Base-by-base conservation (phyloP, 2,888 invertebrate species). In the Proisotoma minuta region DNA sequence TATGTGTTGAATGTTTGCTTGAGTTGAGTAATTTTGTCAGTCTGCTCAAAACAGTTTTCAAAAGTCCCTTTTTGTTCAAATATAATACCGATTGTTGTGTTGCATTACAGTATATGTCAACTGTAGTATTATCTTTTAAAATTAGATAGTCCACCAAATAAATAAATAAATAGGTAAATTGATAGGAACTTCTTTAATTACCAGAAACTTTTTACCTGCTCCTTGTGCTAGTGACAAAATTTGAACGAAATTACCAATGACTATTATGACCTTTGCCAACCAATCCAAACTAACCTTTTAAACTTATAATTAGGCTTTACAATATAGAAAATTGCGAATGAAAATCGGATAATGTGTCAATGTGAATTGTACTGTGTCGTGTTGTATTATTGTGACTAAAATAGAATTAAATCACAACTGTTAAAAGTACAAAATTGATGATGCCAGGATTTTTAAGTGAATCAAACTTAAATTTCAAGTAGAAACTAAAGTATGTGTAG, bases 351-450 rank as follows among this genome's bases (percentile, higher is more conserved):
- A n/a, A n/a, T n/a, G n/a, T n/a, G n/a, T n/a, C n/a, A n/a, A n/a
- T n/a, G n/a, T n/a, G n/a, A n/a, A n/a, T n/a, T n/a, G n/a, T n/a
- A n/a, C n/a, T n/a, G n/a, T n/a, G n/a, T n/a, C n/a, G n/a, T n/a
- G n/a, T 34, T 34, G 34, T 34, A 15, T 34, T 34, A 34, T 15
- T 34, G 34, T 34, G 34, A 34, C 57, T 64, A 58, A 54, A 53
- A 53, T 54, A 54, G 22, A 53, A 48, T 22, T 57, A 72, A 72
- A 69, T 70, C 69, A 72, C 72, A 69, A 70, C 67, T 70, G 69
- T 70, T 68, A 64, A 72, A 70, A 72, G 72, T 72, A 72, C 72
- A 72, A 72, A 72, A 70, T 69, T 72, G 60, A 68, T 69, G 70
- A 72, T 72, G 72, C 72, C 72, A 72, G 72, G 68, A 62, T 65